Evolutionary conservation across 1,140 invertebrate genomes (phyloP), one percentile per base, ranked within the genome.

Genomic region (Globodera rostochiensis): DNA sequence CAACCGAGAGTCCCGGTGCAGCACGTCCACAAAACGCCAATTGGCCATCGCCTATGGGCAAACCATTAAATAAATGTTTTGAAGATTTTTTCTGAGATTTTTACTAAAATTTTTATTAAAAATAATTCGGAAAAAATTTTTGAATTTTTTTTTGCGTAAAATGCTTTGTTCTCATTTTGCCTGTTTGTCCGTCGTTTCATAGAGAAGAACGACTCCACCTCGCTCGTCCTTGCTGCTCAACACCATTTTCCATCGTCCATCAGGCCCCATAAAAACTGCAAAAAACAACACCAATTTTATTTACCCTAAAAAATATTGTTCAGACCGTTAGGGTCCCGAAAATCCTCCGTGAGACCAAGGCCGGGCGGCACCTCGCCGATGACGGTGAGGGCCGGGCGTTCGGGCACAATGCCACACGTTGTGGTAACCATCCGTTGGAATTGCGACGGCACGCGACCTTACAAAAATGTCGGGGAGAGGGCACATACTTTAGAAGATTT

Each of bases 241-340:
- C 45, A 81, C 71, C 80, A 81, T 81, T 78, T 81, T 77, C 73
- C 74, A 81, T 21, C 74, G 64, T 15, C 80, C 80, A 69, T 81
- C 74, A 36, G 80, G 57, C 0, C 80, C 80, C 46, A 81, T 25
- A 57, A 81, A 36, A 67, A 76, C 76, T 78, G 25, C 36, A 36
- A 36, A 36, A 36, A 36, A 36, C 36, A 36, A 36, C 36, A 36
- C 36, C 36, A 71, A 71, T 71, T 71, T 25, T 71, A 15, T 47
- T 78, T 46, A 64, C n/a, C 6, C 46, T 11, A 53, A 76, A 50
- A 64, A 46, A 3, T 7, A 3, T 25, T 36, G 5, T 64, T 6
- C 50, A 69, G 13, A 78, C 76, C 74, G 50, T 53, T 77, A 36
- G 80, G 80, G 50, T 81, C 80, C 7, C 80, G 60, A 69, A 81